Evolutionary conservation across 2,797 vertebrate genomes (phyloP).

Genomic region (Pantherophis alleghaniensis): DNA sequence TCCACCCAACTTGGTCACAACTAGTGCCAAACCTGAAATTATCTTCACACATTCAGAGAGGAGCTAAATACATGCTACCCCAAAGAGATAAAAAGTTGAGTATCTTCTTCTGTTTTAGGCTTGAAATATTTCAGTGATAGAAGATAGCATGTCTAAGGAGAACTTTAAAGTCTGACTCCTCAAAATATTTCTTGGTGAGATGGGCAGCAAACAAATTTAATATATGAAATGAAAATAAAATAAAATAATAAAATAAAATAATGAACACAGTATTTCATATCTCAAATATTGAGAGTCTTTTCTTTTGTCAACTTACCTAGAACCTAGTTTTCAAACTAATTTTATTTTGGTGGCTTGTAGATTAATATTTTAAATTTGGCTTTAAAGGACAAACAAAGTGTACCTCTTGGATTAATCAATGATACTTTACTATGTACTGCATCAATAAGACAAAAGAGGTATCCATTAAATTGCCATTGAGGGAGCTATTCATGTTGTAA

Average conservation of each 20-base stretch:
- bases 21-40: neutral
- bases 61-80: neutral
- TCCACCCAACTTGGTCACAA: neutral
- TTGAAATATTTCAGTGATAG: neutral
- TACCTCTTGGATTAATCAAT: conserved; percentile 3
- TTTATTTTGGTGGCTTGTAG: neutral
- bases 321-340: neutral
- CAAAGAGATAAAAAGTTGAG: neutral
- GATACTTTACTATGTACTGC: neutral
- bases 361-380: neutral
- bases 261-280: neutral
- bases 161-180: neutral
- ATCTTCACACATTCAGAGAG: neutral
- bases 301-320: neutral
- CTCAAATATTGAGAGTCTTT: neutral
- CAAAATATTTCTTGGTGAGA: neutral
- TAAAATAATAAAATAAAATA: neutral
- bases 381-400: neutral
- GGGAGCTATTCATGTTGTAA: neutral
- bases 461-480: conserved; percentile 2
- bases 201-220: neutral
- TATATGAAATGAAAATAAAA: neutral
- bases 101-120: neutral
- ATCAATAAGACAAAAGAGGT: conserved; percentile 2
- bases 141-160: neutral